Conservation (phyloP, 2,888 invertebrate species). For the Terebella lapidaria region DNA sequence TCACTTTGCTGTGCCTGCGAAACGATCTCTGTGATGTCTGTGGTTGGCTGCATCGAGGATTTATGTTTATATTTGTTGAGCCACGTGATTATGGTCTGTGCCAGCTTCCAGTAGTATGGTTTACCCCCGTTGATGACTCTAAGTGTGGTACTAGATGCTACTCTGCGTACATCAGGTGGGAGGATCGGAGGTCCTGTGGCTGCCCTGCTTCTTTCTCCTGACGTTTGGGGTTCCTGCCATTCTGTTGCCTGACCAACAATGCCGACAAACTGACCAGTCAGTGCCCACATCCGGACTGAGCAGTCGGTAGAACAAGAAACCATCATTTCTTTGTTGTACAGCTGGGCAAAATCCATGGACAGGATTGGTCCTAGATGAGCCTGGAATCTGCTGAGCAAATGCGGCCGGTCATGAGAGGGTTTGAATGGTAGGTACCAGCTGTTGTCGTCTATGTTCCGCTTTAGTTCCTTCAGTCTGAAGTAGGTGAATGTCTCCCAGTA, state of each 20-base stretch:
- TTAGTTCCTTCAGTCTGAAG: neutral
- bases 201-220: neutral
- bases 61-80: no score
- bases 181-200: no score
- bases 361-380: neutral
- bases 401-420: neutral
- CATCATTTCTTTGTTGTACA: neutral
- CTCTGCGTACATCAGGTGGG: neutral
- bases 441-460: neutral
- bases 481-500: neutral
- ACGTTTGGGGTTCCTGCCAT: neutral
- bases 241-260: neutral
- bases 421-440: no score
- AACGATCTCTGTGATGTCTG: neutral
- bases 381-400: neutral
- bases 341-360: neutral
- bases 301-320: neutral
- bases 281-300: neutral
- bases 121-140: neutral
- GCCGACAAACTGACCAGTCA: neutral
- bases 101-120: neutral
- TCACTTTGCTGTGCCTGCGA: neutral
- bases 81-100: neutral
- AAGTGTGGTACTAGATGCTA: neutral
- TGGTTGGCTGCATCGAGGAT: neutral